phyloP scores from a whole-genome alignment of 2,888 invertebrate genomes.

The Pyrochroa serraticornis region DNA sequence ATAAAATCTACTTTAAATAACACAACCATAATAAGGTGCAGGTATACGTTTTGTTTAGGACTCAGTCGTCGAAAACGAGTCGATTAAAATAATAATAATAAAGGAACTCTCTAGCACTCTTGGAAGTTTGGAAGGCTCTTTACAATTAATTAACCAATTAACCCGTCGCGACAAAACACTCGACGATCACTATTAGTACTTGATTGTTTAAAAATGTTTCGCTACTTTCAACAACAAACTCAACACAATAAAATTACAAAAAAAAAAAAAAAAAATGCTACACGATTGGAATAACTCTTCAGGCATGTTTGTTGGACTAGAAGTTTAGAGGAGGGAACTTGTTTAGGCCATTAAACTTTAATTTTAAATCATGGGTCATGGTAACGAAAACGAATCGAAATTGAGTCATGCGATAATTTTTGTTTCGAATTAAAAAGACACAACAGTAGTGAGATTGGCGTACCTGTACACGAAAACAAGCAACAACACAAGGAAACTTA shows the following conservation, averaged over 20 bases:
- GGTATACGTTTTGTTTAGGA: constrained; percentile 39
- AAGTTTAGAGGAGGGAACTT: constrained; percentile 58
- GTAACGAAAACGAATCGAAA: constrained; percentile 31
- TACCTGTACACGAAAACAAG: neutral
- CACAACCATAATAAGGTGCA: constrained; percentile 50
- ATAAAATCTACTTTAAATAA: constrained; percentile 43
- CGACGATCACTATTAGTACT: constrained; percentile 26
- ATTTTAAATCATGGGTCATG: constrained; percentile 42
- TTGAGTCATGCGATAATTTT: neutral
- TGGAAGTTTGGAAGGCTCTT: constrained; percentile 43
- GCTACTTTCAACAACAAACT: constrained; percentile 39
- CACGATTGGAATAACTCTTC: constrained; percentile 48
- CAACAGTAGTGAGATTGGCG: constrained; percentile 1
- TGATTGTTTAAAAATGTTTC: constrained; percentile 29
- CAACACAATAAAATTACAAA: constrained; percentile 30
- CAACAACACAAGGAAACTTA: constrained; percentile 34
- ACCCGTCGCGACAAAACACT: constrained; percentile 22
- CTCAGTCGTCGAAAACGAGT: constrained; percentile 40
- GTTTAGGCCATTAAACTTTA: constrained; percentile 55
- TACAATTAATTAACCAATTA: constrained; percentile 23
- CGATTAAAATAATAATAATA: constrained; percentile 35
- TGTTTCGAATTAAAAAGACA: neutral
- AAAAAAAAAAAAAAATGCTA: constrained; percentile 33
- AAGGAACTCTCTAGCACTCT: constrained; percentile 42
- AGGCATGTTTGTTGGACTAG: constrained; percentile 55